These are phyloP conservation scores for Coecobrya sp. DNA, from an alignment of 2,888 invertebrate genomes.

Conservation along the genomic window DNA sequence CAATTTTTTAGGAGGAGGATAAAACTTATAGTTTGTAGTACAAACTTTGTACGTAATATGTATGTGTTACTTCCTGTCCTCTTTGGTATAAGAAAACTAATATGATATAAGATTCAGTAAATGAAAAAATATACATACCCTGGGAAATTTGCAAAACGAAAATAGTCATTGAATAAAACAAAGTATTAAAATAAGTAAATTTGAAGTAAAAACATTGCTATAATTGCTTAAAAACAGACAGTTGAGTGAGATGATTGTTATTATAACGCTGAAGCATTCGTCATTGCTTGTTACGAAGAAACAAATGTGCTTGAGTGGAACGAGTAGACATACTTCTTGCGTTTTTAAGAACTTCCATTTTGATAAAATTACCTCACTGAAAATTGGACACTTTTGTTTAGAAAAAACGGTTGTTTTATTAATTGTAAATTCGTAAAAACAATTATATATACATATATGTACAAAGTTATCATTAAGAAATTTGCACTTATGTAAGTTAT, in stretches of 20 bases:
- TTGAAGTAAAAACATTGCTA: slow-evolving; percentile 38
- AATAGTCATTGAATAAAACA: too few species aligned
- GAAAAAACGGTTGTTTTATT: slow-evolving; percentile 23
- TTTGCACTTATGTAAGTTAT: not conserved
- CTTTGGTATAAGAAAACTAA: too few species aligned
- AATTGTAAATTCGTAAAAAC: slow-evolving; percentile 11
- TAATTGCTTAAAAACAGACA: too few species aligned
- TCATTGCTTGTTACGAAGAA: not conserved
- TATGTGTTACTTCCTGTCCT: too few species aligned
- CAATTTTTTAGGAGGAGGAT: too few species aligned
- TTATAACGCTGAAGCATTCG: not conserved
- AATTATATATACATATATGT: not conserved
- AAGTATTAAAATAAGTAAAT: too few species aligned
- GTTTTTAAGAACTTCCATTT: not conserved
- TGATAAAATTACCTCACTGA: not conserved
- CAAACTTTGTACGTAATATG: too few species aligned
- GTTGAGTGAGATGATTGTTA: not conserved
- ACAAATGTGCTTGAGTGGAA: not conserved
- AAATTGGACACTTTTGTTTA: slow-evolving; percentile 21
- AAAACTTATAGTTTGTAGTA: too few species aligned
- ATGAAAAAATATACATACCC: too few species aligned
- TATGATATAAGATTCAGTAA: too few species aligned
- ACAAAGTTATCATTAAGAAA: not conserved
- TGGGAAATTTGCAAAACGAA: too few species aligned
- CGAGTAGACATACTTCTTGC: not conserved